A percentile compares a stretch with the other conserved stretches of the same genome.
These are phyloP conservation scores for Trachemys scripta DNA, from an alignment of 2,113 vertebrate species.

Conservation along the genomic window DNA sequence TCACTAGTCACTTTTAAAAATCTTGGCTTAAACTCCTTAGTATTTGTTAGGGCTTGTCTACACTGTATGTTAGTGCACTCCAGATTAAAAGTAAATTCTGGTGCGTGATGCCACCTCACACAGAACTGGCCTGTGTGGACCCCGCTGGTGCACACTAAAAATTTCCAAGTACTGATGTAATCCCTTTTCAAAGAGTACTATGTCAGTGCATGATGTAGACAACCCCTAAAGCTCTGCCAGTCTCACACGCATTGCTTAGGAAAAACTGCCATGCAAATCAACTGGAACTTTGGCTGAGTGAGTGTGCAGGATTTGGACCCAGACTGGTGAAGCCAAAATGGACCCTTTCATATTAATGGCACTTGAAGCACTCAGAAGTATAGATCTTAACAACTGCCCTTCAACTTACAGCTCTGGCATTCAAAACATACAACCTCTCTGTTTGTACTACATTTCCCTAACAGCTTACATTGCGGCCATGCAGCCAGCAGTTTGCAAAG, in stretches of 20 bases:
- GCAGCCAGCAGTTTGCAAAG: slow-evolving; percentile 63
- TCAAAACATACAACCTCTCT: slow-evolving; percentile 73
- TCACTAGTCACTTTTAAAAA: background rate
- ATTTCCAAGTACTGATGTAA: background rate
- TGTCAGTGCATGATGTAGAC: background rate
- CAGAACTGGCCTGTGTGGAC: background rate
- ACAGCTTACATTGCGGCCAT: slow-evolving; percentile 71
- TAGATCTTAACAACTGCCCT: slow-evolving; percentile 60
- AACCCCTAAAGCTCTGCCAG: background rate
- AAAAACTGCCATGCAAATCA: background rate
- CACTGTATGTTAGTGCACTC: background rate
- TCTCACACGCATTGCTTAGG: background rate
- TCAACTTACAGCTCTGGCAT: slow-evolving; percentile 69
- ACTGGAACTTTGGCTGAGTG: background rate
- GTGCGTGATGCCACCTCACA: background rate
- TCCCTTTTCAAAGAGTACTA: background rate
- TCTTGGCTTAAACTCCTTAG: background rate
- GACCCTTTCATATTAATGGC: background rate
- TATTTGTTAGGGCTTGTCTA: background rate
- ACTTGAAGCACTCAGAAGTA: slow-evolving; percentile 41
- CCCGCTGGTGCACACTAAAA: background rate
- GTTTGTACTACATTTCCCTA: slow-evolving; percentile 73
- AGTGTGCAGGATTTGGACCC: background rate
- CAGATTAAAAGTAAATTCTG: background rate
- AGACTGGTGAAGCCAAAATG: background rate